A percentile compares a stretch with the other conserved stretches of the same genome.
Conservation (phyloP, 2,113 vertebrate genomes). For the Ifrita kowaldi region DNA sequence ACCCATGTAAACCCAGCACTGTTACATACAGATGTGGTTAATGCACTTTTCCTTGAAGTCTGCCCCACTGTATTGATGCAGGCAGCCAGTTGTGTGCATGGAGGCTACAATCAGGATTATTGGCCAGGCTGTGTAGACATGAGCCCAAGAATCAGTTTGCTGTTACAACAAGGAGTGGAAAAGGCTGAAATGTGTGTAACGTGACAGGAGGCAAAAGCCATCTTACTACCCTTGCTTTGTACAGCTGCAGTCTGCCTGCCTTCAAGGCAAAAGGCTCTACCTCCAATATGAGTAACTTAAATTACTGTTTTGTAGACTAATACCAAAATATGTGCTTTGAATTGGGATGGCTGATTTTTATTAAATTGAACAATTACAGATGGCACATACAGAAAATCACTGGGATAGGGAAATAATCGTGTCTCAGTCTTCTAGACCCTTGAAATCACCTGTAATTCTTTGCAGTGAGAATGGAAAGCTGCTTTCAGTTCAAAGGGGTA, state of each 20-base stretch:
- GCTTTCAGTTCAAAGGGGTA: not conserved
- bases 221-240: not conserved
- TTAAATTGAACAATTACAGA: not conserved
- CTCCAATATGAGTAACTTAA: not conserved
- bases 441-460: not conserved
- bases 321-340: not conserved
- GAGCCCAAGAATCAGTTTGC: not conserved
- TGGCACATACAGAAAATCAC: not conserved
- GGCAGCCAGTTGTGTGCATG: fast-evolving
- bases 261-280: not conserved
- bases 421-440: not conserved
- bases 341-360: not conserved
- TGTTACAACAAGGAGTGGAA: not conserved
- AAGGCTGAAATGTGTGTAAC: not conserved
- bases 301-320: not conserved
- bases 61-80: not conserved
- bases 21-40: not conserved
- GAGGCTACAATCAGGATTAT: not conserved
- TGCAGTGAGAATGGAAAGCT: not conserved
- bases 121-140: not conserved
- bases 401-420: not conserved
- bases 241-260: not conserved
- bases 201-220: not conserved
- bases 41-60: not conserved
- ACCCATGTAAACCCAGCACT: not conserved